Evolutionary conservation across 1,140 invertebrate species (phyloP).

Genomic region (Kradibia gibbosae): DNA sequence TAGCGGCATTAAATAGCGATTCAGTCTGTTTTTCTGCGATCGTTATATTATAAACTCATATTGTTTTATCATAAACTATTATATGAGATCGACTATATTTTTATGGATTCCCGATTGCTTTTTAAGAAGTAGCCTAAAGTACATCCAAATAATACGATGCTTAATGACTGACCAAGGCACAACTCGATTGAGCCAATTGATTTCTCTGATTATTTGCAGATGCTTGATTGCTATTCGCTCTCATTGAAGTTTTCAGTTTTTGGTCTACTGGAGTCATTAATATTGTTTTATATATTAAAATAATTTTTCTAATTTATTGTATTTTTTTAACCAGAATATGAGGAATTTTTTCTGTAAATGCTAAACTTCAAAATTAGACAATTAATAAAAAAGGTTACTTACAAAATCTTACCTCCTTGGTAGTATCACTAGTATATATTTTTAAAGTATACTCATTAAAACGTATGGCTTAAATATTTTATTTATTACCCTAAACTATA

Average conservation of each 20-base stretch:
- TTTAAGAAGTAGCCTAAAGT: background rate
- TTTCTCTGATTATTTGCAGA: background rate
- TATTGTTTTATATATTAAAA: too few relatives aligned
- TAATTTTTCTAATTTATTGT: too few relatives aligned
- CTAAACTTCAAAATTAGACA: too few relatives aligned
- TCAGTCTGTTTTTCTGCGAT: conserved; percentile 2
- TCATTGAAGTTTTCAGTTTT: background rate
- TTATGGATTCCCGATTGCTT: conserved; percentile 22
- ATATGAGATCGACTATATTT: conserved; percentile 22
- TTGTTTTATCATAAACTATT: background rate
- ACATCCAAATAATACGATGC: background rate
- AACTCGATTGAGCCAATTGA: conserved; percentile 40
- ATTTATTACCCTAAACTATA: background rate
- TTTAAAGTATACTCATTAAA: too few relatives aligned
- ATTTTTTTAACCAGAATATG: too few relatives aligned
- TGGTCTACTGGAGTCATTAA: too few relatives aligned
- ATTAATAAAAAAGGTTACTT: too few relatives aligned
- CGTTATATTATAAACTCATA: background rate
- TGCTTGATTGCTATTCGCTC: background rate
- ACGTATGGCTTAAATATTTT: too few relatives aligned
- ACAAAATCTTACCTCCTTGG: too few relatives aligned
- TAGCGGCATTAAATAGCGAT: too few relatives aligned
- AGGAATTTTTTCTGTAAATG: too few relatives aligned
- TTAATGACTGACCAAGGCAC: background rate
- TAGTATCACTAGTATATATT: too few relatives aligned